A percentile compares a stretch with the other conserved stretches of the same genome.
phyloP scores from a whole-genome alignment of 2,888 invertebrate species.

The Lepidochitona cinerea region DNA sequence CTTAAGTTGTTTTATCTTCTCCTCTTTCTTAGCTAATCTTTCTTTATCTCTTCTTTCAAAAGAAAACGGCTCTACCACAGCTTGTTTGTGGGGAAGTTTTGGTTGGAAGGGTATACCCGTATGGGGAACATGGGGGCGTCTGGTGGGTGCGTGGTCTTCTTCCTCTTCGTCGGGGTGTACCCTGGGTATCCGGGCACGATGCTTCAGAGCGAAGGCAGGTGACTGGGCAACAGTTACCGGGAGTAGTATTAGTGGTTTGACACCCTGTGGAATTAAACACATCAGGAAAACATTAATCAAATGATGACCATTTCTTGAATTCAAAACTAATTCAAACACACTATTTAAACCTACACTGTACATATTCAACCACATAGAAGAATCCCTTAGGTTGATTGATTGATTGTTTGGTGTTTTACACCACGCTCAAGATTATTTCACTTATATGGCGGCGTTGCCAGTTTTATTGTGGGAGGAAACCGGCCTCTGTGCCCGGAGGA shows the following conservation, averaged over 20 bases:
- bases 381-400: no score
- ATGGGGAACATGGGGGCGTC: conserved; percentile 51
- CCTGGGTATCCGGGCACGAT: conserved; percentile 46
- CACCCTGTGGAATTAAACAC: conserved; percentile 48
- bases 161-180: neutral
- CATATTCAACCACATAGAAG: no score
- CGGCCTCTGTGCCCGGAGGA: no score
- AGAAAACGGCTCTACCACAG: conserved; percentile 76
- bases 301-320: no score
- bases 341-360: no score
- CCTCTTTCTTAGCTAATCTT: conserved; percentile 75
- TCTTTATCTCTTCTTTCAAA: conserved; percentile 79
- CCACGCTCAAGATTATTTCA: no score
- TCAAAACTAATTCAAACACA: no score
- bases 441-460: no score
- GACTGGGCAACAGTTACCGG: conserved; percentile 60
- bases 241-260: conserved; percentile 50
- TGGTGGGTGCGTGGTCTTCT: conserved; percentile 13
- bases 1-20: conserved; percentile 74
- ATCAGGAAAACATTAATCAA: no score
- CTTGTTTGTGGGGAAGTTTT: conserved; percentile 50
- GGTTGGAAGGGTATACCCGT: conserved; percentile 61
- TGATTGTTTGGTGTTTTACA: no score
- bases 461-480: no score
- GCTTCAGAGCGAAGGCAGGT: conserved; percentile 66